Evolutionary conservation across 1,140 invertebrate genomes (phyloP), one percentile per base, ranked within the genome.

Genomic region (Saxidomus purpurata): DNA sequence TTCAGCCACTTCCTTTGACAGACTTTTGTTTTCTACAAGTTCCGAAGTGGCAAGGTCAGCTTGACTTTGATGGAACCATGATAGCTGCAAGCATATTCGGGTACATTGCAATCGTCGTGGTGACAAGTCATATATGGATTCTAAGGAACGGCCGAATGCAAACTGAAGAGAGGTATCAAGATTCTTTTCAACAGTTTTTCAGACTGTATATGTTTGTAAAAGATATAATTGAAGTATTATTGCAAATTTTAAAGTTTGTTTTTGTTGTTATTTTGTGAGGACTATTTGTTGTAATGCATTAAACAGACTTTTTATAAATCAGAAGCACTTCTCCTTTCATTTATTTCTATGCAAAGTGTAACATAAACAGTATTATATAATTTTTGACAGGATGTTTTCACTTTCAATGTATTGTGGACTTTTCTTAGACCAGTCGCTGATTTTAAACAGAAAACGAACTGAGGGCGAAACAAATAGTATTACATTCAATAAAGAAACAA

Each of bases 371-470:
- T n/a, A n/a, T n/a, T n/a, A n/a, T n/a, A n/a, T n/a, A n/a, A n/a
- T n/a, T n/a, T n/a, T n/a, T n/a, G n/a, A 36, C 69, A 96, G 96
- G 83, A 95, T 99, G 13, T 99, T 99, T 93, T 98, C 99, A 0
- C 97, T 97, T 19, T 98, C 99, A 0, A 98, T 99, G 98, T 99
- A 99, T 95, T 98, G 98, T 93, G 97, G 98, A 0, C 94, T 98
- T 11, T 96, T 99, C 0, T 98, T 99, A 79, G 99, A 99, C 96
- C 99, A 99, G 96, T 99, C 98, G 6, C 97, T 99, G 96, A 98
- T 98, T 3, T 95, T 99, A 40, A 99, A 99, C 95, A 99, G 91
- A 55, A 55, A n/a, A 97, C 98, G 93, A 96, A 98, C 89, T 98
- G 99, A n/a, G n/a, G n/a, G n/a, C n/a, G n/a, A n/a, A n/a, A n/a